Percentiles rank a stretch among this genome's conserved stretches.
Conservation (phyloP, 2,888 invertebrate species). For the Carterocephalus palaemon region DNA sequence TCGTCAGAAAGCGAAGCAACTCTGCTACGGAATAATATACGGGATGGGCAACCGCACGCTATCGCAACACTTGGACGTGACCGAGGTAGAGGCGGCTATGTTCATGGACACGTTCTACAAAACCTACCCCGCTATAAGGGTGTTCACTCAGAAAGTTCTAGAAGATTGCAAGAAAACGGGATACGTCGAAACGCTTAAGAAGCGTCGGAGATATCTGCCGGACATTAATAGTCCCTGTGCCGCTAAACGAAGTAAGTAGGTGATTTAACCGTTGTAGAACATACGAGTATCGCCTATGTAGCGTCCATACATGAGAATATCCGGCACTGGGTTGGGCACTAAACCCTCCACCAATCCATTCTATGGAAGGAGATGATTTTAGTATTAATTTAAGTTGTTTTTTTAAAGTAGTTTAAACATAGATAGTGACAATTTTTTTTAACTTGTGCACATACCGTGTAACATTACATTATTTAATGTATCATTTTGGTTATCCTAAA, state of each 20-base stretch:
- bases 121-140: slow-evolving; percentile 84
- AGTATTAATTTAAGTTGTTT: no score
- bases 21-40: slow-evolving; percentile 98
- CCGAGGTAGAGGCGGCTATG: slow-evolving; percentile 86
- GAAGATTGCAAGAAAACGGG: slow-evolving; percentile 84
- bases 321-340: no score
- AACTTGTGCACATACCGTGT: no score
- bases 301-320: no score
- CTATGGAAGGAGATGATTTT: no score
- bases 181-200: slow-evolving; percentile 90
- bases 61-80: slow-evolving; percentile 87
- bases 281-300: no score
- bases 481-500: no score
- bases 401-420: no score
- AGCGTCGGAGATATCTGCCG: slow-evolving; percentile 87
- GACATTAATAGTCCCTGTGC: slow-evolving; percentile 82
- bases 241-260: slow-evolving; percentile 78
- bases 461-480: no score
- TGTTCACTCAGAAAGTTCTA: slow-evolving; percentile 74
- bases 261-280: no score
- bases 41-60: slow-evolving; percentile 95
- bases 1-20: slow-evolving; percentile 92
- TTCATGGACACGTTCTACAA: slow-evolving; percentile 91
- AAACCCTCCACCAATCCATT: no score
- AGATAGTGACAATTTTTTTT: no score